phyloP scores from a whole-genome alignment of 2,113 vertebrate genomes.

The Forbesichthys agassizii region DNA sequence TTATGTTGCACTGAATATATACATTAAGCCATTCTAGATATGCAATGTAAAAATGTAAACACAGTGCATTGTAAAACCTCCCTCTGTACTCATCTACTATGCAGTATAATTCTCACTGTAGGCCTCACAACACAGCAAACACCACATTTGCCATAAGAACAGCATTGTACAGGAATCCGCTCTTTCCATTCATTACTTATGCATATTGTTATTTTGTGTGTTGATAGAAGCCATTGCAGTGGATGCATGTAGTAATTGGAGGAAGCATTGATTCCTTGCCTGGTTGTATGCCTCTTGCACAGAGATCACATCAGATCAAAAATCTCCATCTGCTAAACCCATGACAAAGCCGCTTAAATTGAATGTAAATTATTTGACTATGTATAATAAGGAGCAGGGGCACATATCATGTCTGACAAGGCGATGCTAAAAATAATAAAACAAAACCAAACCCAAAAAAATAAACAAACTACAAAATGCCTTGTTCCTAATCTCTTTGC shows the following conservation, averaged over 20 bases:
- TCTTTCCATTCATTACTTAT: background rate
- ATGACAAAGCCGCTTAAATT: slow-evolving; percentile 38
- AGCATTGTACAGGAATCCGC: too few species aligned
- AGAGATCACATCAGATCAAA: slow-evolving; percentile 31
- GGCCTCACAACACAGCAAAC: too few species aligned
- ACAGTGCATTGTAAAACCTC: too few species aligned
- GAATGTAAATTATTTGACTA: slow-evolving; percentile 54
- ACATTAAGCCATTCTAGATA: too few species aligned
- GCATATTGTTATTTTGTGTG: background rate
- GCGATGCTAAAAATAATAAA: slow-evolving; percentile 24
- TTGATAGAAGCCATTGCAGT: background rate
- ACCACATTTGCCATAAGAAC: too few species aligned
- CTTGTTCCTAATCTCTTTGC: background rate
- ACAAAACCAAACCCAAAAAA: too few species aligned
- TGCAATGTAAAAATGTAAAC: too few species aligned
- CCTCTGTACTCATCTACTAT: too few species aligned
- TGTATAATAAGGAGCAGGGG: slow-evolving; percentile 45
- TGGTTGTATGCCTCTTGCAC: slow-evolving; percentile 12
- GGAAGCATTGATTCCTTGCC: background rate
- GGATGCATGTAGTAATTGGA: background rate
- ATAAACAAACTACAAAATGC: background rate
- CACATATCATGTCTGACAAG: slow-evolving; percentile 3
- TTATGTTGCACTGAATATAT: too few species aligned
- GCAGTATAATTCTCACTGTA: too few species aligned
- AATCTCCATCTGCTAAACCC: slow-evolving; percentile 13